phyloP scores from a whole-genome alignment of 2,888 invertebrate species.

The Magallana nippona region DNA sequence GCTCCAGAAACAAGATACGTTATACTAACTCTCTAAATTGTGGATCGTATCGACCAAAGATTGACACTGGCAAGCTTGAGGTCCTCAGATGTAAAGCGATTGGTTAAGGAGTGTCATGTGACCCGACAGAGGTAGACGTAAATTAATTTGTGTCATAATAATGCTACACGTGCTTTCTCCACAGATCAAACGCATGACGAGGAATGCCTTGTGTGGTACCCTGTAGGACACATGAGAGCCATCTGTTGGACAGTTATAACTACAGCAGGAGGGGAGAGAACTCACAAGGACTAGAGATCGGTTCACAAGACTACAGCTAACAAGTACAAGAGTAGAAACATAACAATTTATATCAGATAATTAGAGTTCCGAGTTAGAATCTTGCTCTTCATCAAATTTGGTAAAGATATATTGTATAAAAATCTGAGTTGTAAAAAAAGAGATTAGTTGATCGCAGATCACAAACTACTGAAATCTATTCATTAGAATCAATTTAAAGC shows the following conservation, averaged over 20 bases:
- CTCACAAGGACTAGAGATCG: background rate
- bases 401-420: no score
- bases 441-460: no score
- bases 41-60: background rate
- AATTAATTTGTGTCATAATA: slow-evolving; percentile 10
- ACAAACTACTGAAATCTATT: no score
- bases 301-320: no score
- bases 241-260: background rate
- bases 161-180: background rate
- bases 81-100: background rate
- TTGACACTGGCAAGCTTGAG: background rate
- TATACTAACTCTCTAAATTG: background rate
- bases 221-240: background rate
- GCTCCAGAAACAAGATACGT: background rate
- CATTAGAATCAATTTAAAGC: no score
- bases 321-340: no score
- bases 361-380: no score
- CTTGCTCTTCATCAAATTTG: no score
- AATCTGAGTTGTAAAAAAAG: no score
- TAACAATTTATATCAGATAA: no score
- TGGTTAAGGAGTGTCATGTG: slow-evolving; percentile 29
- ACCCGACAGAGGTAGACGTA: slow-evolving; percentile 19
- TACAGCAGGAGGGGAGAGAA: background rate
- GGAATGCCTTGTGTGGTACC: slow-evolving; percentile 24
- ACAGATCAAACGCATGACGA: background rate